A percentile compares a stretch with the other conserved stretches of the same genome.
Conservation (phyloP, 1,140 invertebrate species). For the Microplitis mediator region DNA sequence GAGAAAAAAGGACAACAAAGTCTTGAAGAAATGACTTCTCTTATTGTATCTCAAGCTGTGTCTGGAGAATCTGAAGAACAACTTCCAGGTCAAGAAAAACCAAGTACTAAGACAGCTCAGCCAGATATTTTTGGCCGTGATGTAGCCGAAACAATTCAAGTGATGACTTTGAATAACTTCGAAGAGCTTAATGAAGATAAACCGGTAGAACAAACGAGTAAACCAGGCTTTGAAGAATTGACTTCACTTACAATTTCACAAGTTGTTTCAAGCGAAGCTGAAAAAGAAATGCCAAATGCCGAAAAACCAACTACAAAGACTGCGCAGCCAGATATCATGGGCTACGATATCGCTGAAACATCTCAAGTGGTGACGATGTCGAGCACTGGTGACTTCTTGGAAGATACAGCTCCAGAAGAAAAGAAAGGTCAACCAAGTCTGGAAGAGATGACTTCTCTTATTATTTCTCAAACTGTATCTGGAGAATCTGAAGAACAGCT, state of each 20-base stretch:
- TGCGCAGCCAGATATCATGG: constrained; percentile 36
- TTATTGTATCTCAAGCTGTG: constrained; percentile 41
- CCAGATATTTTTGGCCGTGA: constrained; percentile 42
- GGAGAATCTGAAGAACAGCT: constrained; percentile 40
- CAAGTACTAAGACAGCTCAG: constrained; percentile 42
- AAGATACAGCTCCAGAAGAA: constrained; percentile 28
- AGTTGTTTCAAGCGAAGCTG: constrained; percentile 33
- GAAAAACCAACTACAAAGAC: constrained; percentile 32
- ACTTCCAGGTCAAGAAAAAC: constrained; percentile 30
- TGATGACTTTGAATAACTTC: constrained; percentile 39
- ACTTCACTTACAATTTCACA: constrained; percentile 35
- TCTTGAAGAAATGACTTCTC: constrained; percentile 32
- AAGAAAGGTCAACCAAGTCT: constrained; percentile 38
- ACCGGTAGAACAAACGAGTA: constrained; percentile 42
- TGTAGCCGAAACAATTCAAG: constrained; percentile 46
- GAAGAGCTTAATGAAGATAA: constrained; percentile 34
- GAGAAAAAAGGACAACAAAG: constrained; percentile 24
- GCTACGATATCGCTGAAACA: constrained; percentile 34
- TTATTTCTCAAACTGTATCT: constrained; percentile 36
- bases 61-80: constrained; percentile 41
- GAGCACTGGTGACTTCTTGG: constrained; percentile 30
- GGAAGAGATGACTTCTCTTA: constrained; percentile 36
- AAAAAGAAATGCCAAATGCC: constrained; percentile 17
- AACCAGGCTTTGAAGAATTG: constrained; percentile 37
- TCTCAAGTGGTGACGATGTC: constrained; percentile 34